Base-by-base conservation (phyloP, 2,888 invertebrate species). In the Amphipoea lucens region DNA sequence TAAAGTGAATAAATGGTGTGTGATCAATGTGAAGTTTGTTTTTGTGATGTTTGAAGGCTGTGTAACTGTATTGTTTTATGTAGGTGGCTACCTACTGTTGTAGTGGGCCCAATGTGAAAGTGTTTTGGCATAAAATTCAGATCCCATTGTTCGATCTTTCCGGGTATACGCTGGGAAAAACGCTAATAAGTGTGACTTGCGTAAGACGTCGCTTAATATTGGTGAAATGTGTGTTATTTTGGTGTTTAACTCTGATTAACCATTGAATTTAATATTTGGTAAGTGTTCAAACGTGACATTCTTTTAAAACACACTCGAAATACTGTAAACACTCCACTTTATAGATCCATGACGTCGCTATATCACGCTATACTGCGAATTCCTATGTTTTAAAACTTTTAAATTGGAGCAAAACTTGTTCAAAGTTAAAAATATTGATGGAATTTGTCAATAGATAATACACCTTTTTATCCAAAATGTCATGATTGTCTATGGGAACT, bases 121-220 rank as follows among this genome's bases (percentile, higher is more conserved):
- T 97, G 95, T 96, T 95, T 95, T 96, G 95, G 95, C 96, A 95
- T 96, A 95, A 95, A 96, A 95, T 96, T 96, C 94, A 94, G 95
- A 94, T 94, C 96, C 96, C 95, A 97, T 97, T 97, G 97, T 96
- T 96, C 93, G 67, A 87, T 93, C 93, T 94, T 96, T 96, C 95
- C 94, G 94, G 94, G 94, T 95, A 93, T 92, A 92, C 90, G 90
- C 92, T 94, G 94, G 94, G 95, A 95, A 95, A 94, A 95, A 92
- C 93, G 85, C 90, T 90, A 90, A 90, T 87, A 83, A 87, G 90
- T 91, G 92, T 89, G 84, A 88, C 92, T 95, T 94, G 94, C 92
- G 92, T 93, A 94, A 95, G 91, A 92, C 89, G 89, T 87, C 83
- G 85, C 82, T 83, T 86, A 77, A 87, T 81, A 85, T 88, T 90